phyloP scores from a whole-genome alignment of 2,113 vertebrate species.

The Eolophus roseicapilla region DNA sequence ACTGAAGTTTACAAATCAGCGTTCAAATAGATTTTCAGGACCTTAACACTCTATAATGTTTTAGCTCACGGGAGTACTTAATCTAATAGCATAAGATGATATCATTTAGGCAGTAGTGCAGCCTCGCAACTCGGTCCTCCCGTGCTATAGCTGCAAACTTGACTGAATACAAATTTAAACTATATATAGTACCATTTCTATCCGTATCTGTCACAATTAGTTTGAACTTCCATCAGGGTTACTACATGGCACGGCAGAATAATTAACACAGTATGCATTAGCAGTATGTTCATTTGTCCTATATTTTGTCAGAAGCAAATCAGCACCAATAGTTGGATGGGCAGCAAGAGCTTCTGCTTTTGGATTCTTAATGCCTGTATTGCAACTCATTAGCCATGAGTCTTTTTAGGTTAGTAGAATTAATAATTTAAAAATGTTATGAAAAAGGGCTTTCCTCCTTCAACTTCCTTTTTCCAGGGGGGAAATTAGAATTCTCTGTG shows the following conservation, averaged over 20 bases:
- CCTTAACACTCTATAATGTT: background rate
- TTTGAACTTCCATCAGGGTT: slow-evolving; percentile 10
- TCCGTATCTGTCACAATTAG: background rate
- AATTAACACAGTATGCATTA: slow-evolving; percentile 45
- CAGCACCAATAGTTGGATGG: background rate
- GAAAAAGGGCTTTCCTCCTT: background rate
- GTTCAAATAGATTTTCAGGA: background rate
- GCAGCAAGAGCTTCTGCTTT: background rate
- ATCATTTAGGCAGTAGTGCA: background rate
- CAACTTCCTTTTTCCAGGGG: background rate
- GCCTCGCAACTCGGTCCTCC: background rate
- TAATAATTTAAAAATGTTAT: background rate
- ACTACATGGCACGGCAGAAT: background rate
- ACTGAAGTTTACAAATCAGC: background rate
- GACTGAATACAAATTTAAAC: background rate
- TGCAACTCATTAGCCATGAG: background rate
- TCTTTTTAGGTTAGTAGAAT: background rate
- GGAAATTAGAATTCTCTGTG: background rate
- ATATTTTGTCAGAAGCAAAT: background rate
- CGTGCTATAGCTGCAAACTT: background rate
- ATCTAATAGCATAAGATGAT: background rate
- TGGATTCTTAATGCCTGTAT: background rate
- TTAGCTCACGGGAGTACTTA: background rate
- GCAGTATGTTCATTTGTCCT: slow-evolving; percentile 24
- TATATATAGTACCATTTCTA: background rate